Percentiles rank a stretch among this genome's conserved stretches.
Conservation (phyloP, 2,888 invertebrate genomes). For the Drosophila niveifrons region DNA sequence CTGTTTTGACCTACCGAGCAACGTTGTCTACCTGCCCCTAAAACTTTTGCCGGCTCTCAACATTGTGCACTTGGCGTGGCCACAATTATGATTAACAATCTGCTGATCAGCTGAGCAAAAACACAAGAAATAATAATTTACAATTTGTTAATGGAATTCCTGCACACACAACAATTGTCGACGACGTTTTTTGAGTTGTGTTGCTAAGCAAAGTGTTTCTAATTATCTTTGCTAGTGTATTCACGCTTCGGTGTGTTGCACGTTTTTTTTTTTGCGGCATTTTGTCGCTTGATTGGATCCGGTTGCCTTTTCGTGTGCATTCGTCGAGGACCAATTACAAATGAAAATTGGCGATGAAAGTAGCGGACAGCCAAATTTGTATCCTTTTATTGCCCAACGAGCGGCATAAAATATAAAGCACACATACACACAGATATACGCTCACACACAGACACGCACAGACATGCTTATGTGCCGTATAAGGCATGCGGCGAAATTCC, state of each 20-base stretch:
- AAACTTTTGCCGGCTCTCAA: conserved; percentile 18
- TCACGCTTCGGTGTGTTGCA: conserved; percentile 13
- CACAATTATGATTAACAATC: conserved; percentile 17
- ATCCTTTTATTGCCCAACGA: conserved; percentile 43
- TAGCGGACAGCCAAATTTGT: conserved; percentile 40
- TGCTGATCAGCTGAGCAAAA: background rate
- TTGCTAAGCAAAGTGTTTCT: background rate
- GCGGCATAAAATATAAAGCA: conserved; percentile 34
- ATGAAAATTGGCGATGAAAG: conserved; percentile 42
- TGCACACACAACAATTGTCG: background rate
- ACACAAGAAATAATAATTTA: background rate
- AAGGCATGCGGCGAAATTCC: conserved; percentile 70
- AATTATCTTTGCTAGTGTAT: conserved; percentile 9
- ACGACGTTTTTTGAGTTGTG: background rate
- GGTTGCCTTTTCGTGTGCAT: conserved; percentile 24
- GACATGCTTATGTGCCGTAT: conserved; percentile 36
- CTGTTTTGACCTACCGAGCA: conserved; percentile 56
- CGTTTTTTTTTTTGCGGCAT: background rate
- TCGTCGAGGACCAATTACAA: conserved; percentile 34
- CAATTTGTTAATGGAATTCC: conserved; percentile 1
- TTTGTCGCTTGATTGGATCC: conserved; percentile 28
- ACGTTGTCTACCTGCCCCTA: conserved; percentile 52
- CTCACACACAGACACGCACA: conserved; percentile 3
- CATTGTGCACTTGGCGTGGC: conserved; percentile 17
- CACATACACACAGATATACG: conserved; percentile 1